Evolutionary conservation across 2,797 vertebrate genomes (phyloP).

Genomic region (Lacerta viridis): DNA sequence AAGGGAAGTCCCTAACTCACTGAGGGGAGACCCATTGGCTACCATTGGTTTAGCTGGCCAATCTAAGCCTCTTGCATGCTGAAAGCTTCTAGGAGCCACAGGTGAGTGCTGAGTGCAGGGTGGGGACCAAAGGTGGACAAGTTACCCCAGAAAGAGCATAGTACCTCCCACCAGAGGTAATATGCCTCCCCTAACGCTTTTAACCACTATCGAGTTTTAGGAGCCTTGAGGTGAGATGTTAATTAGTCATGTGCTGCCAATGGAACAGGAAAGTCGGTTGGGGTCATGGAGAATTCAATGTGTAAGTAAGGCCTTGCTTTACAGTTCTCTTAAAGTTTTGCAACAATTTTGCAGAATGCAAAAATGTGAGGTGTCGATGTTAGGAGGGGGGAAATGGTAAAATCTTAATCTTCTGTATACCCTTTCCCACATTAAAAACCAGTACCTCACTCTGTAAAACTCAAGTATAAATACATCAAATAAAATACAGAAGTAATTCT

Average conservation of each 20-base stretch:
- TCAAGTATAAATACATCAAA: conserved; percentile 29
- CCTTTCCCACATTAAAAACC: conserved; percentile 43
- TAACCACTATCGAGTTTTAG: background rate
- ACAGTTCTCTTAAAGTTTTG: background rate
- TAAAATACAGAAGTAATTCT: conserved; percentile 77
- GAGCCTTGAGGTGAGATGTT: background rate
- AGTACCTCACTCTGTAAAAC: conserved; percentile 62
- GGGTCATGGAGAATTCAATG: background rate
- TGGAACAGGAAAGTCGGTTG: background rate
- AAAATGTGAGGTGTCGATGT: background rate
- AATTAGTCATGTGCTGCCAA: background rate
- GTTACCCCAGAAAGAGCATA: too few species aligned
- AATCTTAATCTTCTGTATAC: conserved; percentile 50
- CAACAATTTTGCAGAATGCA: background rate
- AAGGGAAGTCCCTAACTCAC: too few species aligned
- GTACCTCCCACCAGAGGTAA: too few species aligned
- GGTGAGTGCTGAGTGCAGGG: too few species aligned
- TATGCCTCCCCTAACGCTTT: background rate
- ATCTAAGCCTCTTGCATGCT: too few species aligned
- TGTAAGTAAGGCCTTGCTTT: background rate
- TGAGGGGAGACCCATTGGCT: too few species aligned
- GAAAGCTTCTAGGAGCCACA: too few species aligned
- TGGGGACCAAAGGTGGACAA: too few species aligned
- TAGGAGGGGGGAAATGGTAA: conserved; percentile 54
- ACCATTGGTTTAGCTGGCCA: too few species aligned